phyloP scores from a whole-genome alignment of 2,888 invertebrate species.

The Ochropleura leucogaster region DNA sequence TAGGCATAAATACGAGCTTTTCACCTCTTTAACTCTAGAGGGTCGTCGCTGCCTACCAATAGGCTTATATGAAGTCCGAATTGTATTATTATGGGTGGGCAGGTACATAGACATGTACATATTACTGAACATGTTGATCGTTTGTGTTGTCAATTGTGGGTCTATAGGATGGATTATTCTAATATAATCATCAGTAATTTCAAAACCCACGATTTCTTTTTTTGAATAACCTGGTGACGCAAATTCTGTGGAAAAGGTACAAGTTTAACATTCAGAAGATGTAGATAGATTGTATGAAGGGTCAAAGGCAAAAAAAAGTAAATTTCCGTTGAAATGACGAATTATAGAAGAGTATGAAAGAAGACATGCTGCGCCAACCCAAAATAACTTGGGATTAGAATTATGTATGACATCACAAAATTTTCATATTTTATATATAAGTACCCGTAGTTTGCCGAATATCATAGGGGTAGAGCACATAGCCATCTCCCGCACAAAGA shows the following conservation, averaged over 20 bases:
- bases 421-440: no score
- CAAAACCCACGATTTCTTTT: slow-evolving; percentile 26
- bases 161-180: slow-evolving; percentile 34
- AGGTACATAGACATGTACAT: slow-evolving; percentile 37
- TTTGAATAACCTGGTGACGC: not conserved
- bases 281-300: no score
- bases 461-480: not conserved
- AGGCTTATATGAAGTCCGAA: slow-evolving; percentile 23
- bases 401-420: no score
- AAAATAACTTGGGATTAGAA: no score
- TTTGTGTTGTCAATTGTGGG: slow-evolving; percentile 1
- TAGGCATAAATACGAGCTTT: slow-evolving; percentile 41
- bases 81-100: slow-evolving; percentile 20
- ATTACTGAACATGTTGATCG: slow-evolving; percentile 53
- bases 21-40: slow-evolving; percentile 1
- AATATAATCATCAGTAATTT: slow-evolving; percentile 17
- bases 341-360: no score
- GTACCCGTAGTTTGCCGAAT: no score
- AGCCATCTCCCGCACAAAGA: not conserved
- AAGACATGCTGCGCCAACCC: no score
- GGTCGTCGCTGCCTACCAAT: not conserved
- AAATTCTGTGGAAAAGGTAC: slow-evolving; percentile 26
- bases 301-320: no score
- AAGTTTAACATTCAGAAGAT: not conserved
- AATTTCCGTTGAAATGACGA: no score